Conservation (phyloP, 1,140 invertebrate genomes). For the Drosophila nikananu region DNA sequence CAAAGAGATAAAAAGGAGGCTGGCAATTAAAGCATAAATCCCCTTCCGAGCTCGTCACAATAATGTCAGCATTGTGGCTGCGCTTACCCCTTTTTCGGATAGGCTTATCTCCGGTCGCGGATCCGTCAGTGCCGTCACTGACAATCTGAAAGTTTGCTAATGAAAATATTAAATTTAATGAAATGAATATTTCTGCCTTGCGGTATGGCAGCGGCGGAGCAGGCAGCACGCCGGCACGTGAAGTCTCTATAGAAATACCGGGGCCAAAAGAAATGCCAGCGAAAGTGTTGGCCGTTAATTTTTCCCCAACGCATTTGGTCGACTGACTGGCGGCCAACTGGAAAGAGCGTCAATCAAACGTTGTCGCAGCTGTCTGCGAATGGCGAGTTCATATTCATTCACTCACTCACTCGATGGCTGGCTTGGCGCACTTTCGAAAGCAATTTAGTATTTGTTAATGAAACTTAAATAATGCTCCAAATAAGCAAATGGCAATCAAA, state of each 20-base stretch:
- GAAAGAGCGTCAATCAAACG: slow-evolving; percentile 70
- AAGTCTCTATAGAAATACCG: slow-evolving; percentile 44
- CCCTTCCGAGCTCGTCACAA: slow-evolving; percentile 55
- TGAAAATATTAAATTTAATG: slow-evolving; percentile 82
- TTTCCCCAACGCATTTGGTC: slow-evolving; percentile 71
- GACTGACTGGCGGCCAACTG: slow-evolving; percentile 39
- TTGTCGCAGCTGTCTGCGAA: slow-evolving; percentile 56
- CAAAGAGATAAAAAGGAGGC: slow-evolving; percentile 36
- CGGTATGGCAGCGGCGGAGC: background rate
- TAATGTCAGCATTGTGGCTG: slow-evolving; percentile 47
- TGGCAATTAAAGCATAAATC: slow-evolving; percentile 74
- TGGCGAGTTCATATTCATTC: slow-evolving; percentile 32
- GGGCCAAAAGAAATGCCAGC: slow-evolving; percentile 63
- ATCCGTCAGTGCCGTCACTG: slow-evolving; percentile 51
- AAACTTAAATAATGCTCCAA: slow-evolving; percentile 79
- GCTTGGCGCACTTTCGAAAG: slow-evolving; percentile 69
- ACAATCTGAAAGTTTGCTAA: slow-evolving; percentile 69
- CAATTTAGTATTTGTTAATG: slow-evolving; percentile 82
- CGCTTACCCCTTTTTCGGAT: slow-evolving; percentile 36
- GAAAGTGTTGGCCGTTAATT: slow-evolving; percentile 78
- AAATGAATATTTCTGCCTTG: slow-evolving; percentile 74
- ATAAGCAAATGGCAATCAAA: slow-evolving; percentile 79
- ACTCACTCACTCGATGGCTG: slow-evolving; percentile 21
- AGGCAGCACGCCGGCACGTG: slow-evolving; percentile 28
- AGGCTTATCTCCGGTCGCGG: slow-evolving; percentile 51